phyloP scores from a whole-genome alignment of 2,113 vertebrate species.

The Malurus alboscapulatus region DNA sequence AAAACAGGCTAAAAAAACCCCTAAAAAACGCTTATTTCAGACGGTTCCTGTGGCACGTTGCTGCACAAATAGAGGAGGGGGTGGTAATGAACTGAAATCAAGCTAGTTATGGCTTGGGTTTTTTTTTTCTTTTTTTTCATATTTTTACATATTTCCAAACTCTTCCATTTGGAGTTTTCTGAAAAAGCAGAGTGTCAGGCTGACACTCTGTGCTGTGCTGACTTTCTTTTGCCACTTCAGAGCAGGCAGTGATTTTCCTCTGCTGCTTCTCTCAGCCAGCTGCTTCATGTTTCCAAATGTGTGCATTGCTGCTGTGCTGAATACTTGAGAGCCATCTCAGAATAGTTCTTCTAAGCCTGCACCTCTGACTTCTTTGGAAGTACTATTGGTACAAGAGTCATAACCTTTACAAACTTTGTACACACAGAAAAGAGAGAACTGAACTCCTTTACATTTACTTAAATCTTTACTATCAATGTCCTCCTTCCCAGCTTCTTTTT shows the following conservation, averaged over 20 bases:
- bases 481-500: background rate
- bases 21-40: background rate
- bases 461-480: background rate
- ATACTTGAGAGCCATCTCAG: background rate
- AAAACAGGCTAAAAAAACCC: background rate
- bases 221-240: background rate
- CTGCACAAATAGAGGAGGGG: background rate
- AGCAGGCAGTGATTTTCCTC: background rate
- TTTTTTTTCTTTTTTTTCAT: background rate
- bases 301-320: background rate
- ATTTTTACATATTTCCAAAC: background rate
- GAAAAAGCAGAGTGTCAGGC: background rate
- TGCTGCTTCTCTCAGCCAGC: background rate
- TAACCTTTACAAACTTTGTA: background rate
- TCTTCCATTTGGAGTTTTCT: background rate
- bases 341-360: background rate
- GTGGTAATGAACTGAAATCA: background rate
- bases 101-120: background rate
- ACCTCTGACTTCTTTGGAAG: background rate
- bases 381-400: background rate
- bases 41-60: fast-evolving
- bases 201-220: too few species aligned
- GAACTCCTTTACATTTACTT: background rate
- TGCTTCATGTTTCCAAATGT: background rate
- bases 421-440: background rate